phyloP scores from a whole-genome alignment of 2,888 invertebrate species.

The Sphaerophoria taeniata region DNA sequence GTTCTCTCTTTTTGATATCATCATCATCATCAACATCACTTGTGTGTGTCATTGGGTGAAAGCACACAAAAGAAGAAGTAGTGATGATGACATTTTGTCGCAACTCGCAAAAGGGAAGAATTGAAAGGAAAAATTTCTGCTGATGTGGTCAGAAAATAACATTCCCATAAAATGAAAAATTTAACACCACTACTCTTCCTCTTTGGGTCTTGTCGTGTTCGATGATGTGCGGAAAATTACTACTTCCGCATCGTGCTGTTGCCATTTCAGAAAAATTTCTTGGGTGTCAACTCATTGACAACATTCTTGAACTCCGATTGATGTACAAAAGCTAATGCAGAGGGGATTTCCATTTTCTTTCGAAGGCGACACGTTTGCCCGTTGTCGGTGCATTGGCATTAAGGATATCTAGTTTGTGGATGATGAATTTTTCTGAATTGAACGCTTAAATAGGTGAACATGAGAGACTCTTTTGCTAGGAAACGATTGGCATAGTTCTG shows the following conservation, averaged over 20 bases:
- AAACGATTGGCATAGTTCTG: neutral
- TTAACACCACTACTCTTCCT: too few relatives aligned
- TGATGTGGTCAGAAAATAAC: constrained; percentile 50
- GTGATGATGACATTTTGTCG: constrained; percentile 61
- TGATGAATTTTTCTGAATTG: neutral
- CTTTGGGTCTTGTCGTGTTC: neutral
- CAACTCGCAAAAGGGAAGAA: constrained; percentile 1
- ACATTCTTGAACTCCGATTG: constrained; percentile 55
- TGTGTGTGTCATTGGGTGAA: neutral
- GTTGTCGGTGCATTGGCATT: neutral
- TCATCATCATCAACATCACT: neutral
- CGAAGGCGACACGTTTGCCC: neutral
- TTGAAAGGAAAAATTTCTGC: constrained; percentile 4
- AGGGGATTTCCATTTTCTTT: neutral
- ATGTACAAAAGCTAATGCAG: constrained; percentile 55
- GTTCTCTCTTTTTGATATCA: neutral
- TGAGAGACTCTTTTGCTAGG: neutral
- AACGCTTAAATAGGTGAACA: neutral
- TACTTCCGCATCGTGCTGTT: constrained; percentile 63
- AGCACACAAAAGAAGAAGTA: constrained; percentile 18
- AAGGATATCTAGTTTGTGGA: neutral
- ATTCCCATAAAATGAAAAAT: constrained; percentile 19
- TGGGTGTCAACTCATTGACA: constrained; percentile 53
- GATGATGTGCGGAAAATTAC: constrained; percentile 48
- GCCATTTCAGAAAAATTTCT: constrained; percentile 56